These are phyloP conservation scores for Macrocentrus cingulum DNA, from an alignment of 1,140 invertebrate genomes.

Conservation along the genomic window DNA sequence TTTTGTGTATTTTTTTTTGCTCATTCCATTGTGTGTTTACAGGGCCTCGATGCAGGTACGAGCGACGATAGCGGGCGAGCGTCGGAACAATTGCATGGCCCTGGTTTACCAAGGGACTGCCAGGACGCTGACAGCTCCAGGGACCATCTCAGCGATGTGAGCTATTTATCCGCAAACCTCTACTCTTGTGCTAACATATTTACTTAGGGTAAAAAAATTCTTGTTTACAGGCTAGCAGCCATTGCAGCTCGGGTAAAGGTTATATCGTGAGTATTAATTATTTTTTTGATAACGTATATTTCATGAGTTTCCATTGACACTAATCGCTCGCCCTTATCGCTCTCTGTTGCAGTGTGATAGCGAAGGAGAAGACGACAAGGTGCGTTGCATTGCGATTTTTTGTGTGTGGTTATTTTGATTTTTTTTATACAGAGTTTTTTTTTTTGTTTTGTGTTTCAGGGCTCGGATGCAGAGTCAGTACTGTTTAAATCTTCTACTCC, in stretches of 20 bases:
- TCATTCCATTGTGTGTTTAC: constrained; percentile 33
- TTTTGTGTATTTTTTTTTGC: neutral
- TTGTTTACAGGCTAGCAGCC: constrained; percentile 75
- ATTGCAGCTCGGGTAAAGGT: constrained; percentile 84
- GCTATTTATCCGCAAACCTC: too few relatives aligned
- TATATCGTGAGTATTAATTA: constrained; percentile 78
- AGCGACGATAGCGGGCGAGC: constrained; percentile 77
- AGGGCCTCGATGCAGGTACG: constrained; percentile 76
- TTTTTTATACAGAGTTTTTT: neutral
- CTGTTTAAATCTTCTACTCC: constrained; percentile 70
- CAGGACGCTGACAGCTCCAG: constrained; percentile 75
- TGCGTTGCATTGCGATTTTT: constrained; percentile 54
- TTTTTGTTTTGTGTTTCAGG: constrained; percentile 54
- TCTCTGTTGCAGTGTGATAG: constrained; percentile 81
- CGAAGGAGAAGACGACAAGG: constrained; percentile 85
- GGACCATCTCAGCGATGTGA: constrained; percentile 79
- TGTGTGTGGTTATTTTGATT: neutral
- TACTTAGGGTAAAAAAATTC: constrained; percentile 25
- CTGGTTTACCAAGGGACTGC: constrained; percentile 67
- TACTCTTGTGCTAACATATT: neutral
- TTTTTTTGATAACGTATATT: constrained; percentile 20
- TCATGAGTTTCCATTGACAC: constrained; percentile 1
- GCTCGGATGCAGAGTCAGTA: constrained; percentile 74
- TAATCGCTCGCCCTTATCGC: constrained; percentile 30
- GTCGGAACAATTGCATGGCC: constrained; percentile 73